Conservation (phyloP, 1,140 invertebrate species). For the Tetragnatha versicolor region DNA sequence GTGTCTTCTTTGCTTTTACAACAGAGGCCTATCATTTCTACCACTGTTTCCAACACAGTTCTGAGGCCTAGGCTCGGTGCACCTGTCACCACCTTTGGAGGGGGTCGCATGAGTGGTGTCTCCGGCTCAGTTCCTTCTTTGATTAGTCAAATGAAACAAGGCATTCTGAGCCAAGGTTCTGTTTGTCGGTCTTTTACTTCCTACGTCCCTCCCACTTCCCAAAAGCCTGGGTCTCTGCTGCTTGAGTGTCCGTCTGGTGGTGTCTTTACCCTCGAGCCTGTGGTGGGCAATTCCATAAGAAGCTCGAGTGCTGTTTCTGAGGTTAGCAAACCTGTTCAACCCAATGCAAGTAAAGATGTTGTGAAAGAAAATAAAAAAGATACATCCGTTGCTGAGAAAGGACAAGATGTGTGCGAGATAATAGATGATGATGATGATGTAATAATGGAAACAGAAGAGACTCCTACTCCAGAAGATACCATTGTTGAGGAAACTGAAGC, state of each 20-base stretch:
- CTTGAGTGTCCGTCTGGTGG: constrained; percentile 34
- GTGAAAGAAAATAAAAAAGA: no score
- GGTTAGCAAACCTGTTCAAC: neutral
- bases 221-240: neutral
- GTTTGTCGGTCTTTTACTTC: neutral
- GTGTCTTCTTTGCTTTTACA: neutral
- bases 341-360: neutral
- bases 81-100: neutral
- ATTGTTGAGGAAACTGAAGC: no score
- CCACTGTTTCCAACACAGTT: constrained; percentile 15
- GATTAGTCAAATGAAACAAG: neutral
- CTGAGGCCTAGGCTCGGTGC: neutral
- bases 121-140: neutral
- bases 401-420: no score
- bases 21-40: constrained; percentile 2
- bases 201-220: neutral
- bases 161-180: no score
- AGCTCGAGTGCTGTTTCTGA: neutral
- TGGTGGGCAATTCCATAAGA: constrained; percentile 7
- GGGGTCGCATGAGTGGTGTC: no score
- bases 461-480: no score
- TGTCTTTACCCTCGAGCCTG: constrained; percentile 20
- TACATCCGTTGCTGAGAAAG: no score
- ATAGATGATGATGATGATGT: no score
- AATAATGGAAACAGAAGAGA: no score